Conservation (phyloP, 1,140 invertebrate genomes). For the Magallana gigas region DNA sequence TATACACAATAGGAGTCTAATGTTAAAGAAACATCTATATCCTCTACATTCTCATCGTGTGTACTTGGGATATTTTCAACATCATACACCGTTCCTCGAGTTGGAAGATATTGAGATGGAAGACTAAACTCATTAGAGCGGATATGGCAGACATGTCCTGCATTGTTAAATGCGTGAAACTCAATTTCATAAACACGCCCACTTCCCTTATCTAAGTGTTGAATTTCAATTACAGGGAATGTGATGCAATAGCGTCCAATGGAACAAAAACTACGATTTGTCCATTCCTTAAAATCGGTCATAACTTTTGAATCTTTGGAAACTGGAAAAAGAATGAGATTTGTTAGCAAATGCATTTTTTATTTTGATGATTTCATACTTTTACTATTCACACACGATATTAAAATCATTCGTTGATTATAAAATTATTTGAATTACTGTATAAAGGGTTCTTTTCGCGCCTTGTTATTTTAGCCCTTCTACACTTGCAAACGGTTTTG, state of each 20-base stretch:
- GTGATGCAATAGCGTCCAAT: not conserved
- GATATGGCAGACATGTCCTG: not conserved
- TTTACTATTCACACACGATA: no score
- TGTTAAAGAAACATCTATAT: slow-evolving; percentile 12
- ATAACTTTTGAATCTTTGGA: not conserved
- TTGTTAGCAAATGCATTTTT: not conserved
- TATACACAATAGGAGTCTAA: not conserved
- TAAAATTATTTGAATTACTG: no score
- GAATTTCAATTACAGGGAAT: not conserved
- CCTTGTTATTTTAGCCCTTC: no score
- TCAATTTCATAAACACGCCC: not conserved
- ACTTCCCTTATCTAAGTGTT: not conserved
- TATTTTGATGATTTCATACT: no score
- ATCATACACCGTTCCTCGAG: not conserved
- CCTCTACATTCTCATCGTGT: not conserved
- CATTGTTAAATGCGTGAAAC: not conserved
- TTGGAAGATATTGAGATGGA: not conserved
- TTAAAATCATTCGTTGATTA: no score
- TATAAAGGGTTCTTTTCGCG: no score
- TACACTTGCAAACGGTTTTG: no score
- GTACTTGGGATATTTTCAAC: not conserved
- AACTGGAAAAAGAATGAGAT: not conserved
- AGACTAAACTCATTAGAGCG: not conserved
- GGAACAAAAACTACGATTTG: not conserved
- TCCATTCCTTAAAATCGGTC: not conserved